Evolutionary conservation across 1,140 invertebrate species (phyloP), one percentile per base, ranked within the genome.

Genomic region (Drosophila funebris): DNA sequence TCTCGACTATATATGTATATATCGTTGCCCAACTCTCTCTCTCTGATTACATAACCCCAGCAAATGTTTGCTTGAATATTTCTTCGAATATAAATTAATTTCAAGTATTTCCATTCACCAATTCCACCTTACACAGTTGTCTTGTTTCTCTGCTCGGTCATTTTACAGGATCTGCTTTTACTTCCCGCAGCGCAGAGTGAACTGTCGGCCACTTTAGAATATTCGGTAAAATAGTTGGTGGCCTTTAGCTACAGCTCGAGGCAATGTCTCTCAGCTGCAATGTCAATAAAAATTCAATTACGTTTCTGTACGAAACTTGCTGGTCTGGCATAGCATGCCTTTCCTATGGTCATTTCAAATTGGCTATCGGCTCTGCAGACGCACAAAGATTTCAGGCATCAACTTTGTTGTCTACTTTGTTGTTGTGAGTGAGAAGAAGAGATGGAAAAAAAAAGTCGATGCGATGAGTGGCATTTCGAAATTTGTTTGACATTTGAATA

Each of bases 281-380:
- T 82, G 82, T 87, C 81, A 85, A 87, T 87, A 87, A 87, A 88
- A 87, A 87, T 87, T 87, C 82, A 87, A 87, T 87, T 87, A 87
- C 82, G 78, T 68, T 82, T 73, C 60, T 50, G 18, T 48, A 69
- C 56, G 48, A 69, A 78, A 73, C 63, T 22, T 39, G 33, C 44
- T 82, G 75, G 76, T 48, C 37, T 58, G 50, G 39, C 57, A 56
- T 56, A 64, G 68, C 61, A 60, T 69, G 53, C 31, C 43, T 31
- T 69, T 81, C 82, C 66, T 80, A 74, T 85, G 66, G 82, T 62
- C 66, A 81, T 77, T 82, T 82, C 64, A 74, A 85, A 81, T 78
- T 71, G 72, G 60, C 66, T 50, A 61, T 53, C 57, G 79, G 69
- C 50, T 50, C 20, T 48, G 62, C 56, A 48, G 60, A 48, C 18